These are phyloP conservation scores for Tupaia tana DNA, from an alignment of 2,113 vertebrate species.

Conservation along the genomic window DNA sequence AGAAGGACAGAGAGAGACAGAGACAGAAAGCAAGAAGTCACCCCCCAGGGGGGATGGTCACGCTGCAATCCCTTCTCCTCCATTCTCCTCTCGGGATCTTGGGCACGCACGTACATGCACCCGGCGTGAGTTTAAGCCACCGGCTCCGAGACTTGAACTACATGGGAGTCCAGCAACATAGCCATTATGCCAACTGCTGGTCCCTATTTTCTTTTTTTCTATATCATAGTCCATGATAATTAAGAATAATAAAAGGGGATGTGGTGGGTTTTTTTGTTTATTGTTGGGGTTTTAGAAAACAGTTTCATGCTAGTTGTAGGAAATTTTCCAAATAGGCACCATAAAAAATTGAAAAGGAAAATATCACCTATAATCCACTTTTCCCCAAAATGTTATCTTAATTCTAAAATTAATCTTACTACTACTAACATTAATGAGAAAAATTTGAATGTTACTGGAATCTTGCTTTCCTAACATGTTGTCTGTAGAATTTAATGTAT, in stretches of 20 bases:
- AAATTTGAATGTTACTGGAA: not conserved
- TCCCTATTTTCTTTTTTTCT: not conserved
- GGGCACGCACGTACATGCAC: too few relatives aligned
- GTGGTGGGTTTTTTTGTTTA: not conserved
- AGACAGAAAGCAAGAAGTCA: too few relatives aligned
- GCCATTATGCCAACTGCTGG: too few relatives aligned
- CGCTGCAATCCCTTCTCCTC: too few relatives aligned
- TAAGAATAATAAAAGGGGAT: not conserved
- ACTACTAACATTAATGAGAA: not conserved
- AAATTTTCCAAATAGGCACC: not conserved
- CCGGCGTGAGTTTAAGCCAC: too few relatives aligned
- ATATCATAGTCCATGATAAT: not conserved
- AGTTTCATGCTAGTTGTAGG: slow-evolving; percentile 23
- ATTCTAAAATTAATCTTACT: slow-evolving; percentile 30
- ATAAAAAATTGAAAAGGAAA: not conserved
- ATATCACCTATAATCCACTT: not conserved
- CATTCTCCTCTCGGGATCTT: too few relatives aligned
- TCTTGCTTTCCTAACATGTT: slow-evolving; percentile 38
- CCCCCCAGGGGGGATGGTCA: too few relatives aligned
- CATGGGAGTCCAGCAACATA: too few relatives aligned
- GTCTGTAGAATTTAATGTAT: not conserved
- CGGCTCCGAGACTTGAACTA: too few relatives aligned
- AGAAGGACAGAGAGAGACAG: too few relatives aligned
- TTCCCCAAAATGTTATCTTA: not conserved
- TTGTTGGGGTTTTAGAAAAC: not conserved